phyloP scores from a whole-genome alignment of 2,888 invertebrate genomes.

The Napeogenes sylphis region DNA sequence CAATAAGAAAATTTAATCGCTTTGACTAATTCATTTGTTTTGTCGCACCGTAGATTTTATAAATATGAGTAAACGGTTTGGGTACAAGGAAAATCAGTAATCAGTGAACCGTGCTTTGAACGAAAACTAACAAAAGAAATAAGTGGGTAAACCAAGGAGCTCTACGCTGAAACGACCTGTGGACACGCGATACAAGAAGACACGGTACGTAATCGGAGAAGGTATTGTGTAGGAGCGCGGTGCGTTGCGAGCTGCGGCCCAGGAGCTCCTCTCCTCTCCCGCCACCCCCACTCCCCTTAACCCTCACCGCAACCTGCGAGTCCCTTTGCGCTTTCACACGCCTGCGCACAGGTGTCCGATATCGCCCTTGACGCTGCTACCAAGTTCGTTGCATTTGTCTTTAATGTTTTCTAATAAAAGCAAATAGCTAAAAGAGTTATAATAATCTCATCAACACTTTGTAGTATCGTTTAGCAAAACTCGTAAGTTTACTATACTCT shows the following conservation, averaged over 20 bases:
- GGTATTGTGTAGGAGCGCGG: constrained; percentile 71
- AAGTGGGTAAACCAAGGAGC: constrained; percentile 49
- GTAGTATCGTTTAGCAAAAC: not conserved
- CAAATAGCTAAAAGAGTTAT: constrained; percentile 2
- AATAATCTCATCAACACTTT: not conserved
- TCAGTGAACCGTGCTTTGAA: constrained; percentile 56
- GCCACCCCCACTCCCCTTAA: constrained; percentile 33
- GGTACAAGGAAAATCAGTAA: constrained; percentile 42
- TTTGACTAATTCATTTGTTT: too few species aligned
- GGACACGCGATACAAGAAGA: constrained; percentile 64
- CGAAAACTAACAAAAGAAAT: constrained; percentile 69
- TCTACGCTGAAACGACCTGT: constrained; percentile 38
- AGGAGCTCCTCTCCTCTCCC: constrained; percentile 31
- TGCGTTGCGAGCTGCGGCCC: constrained; percentile 71
- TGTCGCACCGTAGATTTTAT: too few species aligned
- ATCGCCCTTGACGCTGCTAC: constrained; percentile 70
- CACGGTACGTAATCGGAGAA: constrained; percentile 70
- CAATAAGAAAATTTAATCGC: not conserved
- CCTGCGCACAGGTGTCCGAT: constrained; percentile 74
- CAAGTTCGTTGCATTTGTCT: constrained; percentile 54
- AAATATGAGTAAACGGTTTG: not conserved
- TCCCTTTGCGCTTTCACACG: constrained; percentile 65
- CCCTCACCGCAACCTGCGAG: constrained; percentile 36
- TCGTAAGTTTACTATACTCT: not conserved
- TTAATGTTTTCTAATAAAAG: constrained; percentile 23